Base-by-base conservation (phyloP, 2,113 vertebrate species). In the Hydropotes inermis region DNA sequence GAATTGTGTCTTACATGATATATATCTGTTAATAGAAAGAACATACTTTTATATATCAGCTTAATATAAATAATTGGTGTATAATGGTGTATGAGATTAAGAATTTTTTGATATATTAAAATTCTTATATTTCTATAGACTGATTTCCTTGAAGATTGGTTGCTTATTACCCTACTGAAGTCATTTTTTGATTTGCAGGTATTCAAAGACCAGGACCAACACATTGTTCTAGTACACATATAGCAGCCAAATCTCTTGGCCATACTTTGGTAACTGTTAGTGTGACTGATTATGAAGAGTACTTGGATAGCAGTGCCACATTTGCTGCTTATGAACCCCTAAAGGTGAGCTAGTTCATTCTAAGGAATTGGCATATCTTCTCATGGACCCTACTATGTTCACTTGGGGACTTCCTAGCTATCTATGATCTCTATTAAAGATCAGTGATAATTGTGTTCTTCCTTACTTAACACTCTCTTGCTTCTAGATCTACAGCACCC, bases 321-420 rank as follows among this genome's bases (percentile, higher is more conserved):
- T 98, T 98, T 93, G 98, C 98, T 83, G 97, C 99, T 94, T 99
- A 99, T 89, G 98, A 98, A 74, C 98, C 98, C 47, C 97, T 99
- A n/a, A 98, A 98, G 98, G 98, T 99, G 94, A 94, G 97, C 23
- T 15, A 3, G 43, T 79, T 64, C 14, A 17, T 17, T 39, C 45
- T 7, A 78, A 52, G 33, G 23, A 74, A 15, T 1, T 39, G 21
- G 11, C 16, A 15, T 74, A 28, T 82, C 30, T 91, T 87, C 70
- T 67, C 87, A 91, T 10, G 45, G 45, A 86, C 21, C 39, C 54
- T 50, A 7, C 28, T 16, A 1, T 86, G 36, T 88, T 33, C 15
- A 39, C 39, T 14, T 58, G 28, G 57, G 28, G 67, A 55, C 54
- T 84, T 43, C 74, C 89, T 43, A 39, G 6, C 45, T 52, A 16